Evolutionary conservation across 2,113 vertebrate species (phyloP).

Genomic region (Caretta caretta): DNA sequence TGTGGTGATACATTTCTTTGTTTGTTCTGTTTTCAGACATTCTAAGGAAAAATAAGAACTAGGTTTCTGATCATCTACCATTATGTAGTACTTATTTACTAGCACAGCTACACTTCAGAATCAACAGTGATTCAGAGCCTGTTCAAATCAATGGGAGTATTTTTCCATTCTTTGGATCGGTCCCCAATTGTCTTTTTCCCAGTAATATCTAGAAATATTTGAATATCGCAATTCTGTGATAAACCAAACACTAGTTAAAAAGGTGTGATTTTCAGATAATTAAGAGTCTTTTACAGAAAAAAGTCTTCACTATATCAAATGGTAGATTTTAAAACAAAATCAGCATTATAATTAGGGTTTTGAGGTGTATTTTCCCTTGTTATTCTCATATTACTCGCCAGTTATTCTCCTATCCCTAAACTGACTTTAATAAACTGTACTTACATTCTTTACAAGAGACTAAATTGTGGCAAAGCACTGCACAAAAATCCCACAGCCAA

Average conservation of each 20-base stretch:
- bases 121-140: background rate
- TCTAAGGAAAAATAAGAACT: background rate
- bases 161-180: background rate
- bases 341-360: background rate
- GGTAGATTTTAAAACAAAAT: background rate
- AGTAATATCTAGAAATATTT: background rate
- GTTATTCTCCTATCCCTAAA: background rate
- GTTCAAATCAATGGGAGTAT: background rate
- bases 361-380: background rate
- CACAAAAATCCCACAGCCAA: background rate
- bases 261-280: background rate
- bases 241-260: background rate
- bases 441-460: background rate
- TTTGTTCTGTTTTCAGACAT: background rate
- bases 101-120: background rate
- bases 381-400: background rate
- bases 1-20: background rate
- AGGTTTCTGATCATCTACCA: background rate
- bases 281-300: background rate
- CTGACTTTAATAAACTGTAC: background rate
- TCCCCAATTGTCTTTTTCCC: background rate
- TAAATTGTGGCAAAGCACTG: background rate
- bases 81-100: background rate
- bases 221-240: background rate
- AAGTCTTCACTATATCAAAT: background rate